Percentiles rank a stretch among this genome's conserved stretches.
These are phyloP conservation scores for Dasysyrphus albostriatus DNA, from an alignment of 2,888 invertebrate genomes.

Conservation along the genomic window DNA sequence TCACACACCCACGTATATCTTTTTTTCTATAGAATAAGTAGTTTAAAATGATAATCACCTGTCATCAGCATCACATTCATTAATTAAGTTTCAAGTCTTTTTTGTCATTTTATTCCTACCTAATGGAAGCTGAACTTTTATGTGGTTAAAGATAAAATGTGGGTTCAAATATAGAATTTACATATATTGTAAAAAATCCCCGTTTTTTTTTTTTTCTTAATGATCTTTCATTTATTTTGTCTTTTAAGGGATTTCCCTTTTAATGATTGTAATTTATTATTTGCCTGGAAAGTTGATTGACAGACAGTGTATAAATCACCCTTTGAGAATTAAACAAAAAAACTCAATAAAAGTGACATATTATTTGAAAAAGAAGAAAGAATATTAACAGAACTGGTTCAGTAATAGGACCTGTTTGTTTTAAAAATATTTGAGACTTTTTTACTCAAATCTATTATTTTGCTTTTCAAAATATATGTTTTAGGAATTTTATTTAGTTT, in stretches of 20 bases:
- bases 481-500: no score
- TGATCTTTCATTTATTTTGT: not conserved
- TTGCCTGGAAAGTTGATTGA: not conserved
- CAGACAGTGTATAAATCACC: not conserved
- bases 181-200: conserved; percentile 35
- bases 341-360: no score
- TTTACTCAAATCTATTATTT: no score
- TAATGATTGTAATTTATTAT: not conserved
- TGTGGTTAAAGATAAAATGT: conserved; percentile 39
- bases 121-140: not conserved
- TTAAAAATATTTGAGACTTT: no score
- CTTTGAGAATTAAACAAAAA: not conserved
- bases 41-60: conserved; percentile 60
- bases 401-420: no score
- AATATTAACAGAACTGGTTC: no score
- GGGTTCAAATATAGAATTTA: conserved; percentile 27
- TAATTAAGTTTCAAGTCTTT: conserved; percentile 44
- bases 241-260: not conserved
- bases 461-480: no score
- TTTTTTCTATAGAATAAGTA: conserved; percentile 30
- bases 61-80: conserved; percentile 67
- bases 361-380: no score
- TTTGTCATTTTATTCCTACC: not conserved
- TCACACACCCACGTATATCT: conserved; percentile 23
- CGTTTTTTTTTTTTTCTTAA: not conserved